Evolutionary conservation across 2,888 invertebrate species (phyloP), one percentile per base, ranked within the genome.

Genomic region (Eubasilissa splendida): DNA sequence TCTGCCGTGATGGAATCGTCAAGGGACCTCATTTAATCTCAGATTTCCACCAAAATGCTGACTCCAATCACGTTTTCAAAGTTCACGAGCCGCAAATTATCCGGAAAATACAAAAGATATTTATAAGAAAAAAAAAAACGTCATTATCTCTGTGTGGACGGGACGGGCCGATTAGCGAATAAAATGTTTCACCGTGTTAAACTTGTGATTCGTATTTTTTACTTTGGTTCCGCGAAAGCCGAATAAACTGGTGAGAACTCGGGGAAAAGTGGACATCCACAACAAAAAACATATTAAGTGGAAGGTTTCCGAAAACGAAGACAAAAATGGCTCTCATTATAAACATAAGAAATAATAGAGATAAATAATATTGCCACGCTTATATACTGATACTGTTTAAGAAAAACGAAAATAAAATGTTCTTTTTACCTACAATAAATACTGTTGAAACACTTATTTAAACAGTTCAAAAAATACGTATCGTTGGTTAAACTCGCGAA

Each of bases 1-100:
- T 59, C 54, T 58, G 50, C 75, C 75, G 66, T 68, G 68, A 75
- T 65, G 54, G 42, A 58, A 56, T 54, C 68, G 63, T 76, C 76
- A 68, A 56, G 68, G 60, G 77, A 14, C 11, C n/a, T 65, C 8
- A 65, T 31, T 7, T 11, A 65, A 65, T 65, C 65, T 33, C 42
- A 33, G 65, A 65, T 33, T 31, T 22, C 65, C 42, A 65, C 33
- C 11, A 65, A 63, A 65, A 65, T 65, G 65, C 33, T 8, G 33
- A 65, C 65, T 22, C 9, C 22, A 65, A 65, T 65, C 65, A 65
- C 65, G 65, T 65, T 65, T 33, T 42, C 1, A 22, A 65, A 31
- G 65, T 31, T 65, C 65, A 65, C 63, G 63, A n/a, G 8, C 22
- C 63, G 31, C 9, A 65, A 22, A 65, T 31, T 33, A 33, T 33